Base-by-base conservation (phyloP, 2,888 invertebrate species). In the Hybos culiciformis region DNA sequence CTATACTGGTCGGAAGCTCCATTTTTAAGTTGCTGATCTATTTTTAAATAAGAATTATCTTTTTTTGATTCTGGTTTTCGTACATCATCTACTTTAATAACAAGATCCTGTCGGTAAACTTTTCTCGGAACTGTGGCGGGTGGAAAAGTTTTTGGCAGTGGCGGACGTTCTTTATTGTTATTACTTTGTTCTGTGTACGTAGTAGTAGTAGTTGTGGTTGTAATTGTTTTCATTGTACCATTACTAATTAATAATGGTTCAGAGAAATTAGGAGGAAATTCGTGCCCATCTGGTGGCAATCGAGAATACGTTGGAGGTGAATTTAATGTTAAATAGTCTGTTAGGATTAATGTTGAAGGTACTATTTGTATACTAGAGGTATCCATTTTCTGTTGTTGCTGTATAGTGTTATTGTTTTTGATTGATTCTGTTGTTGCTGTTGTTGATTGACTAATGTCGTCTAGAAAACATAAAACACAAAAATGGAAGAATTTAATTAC, bases 211-310 rank as follows among this genome's bases (percentile, higher is more conserved):
- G 53, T 54, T 20, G 50, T 54, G 20, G 50, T 53, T 21, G 55
- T 55, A 41, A 54, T 53, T 41, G 53, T 50, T 37, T 55, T 54
- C 45, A 53, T 56, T 44, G 56, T 46, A 26, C 54, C 46, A 47
- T 56, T 56, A 19, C 50, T 50, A 24, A 63, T 61, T 46, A 65
- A 54, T 45, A 65, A 54, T 45, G 66, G 64, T 53, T 66, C 66
- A 23, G 62, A 61, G 48, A 66, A 66, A 46, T 66, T 67, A 39
- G 63, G 66, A 14, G 66, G 67, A 53, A 67, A 66, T 52, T 66
- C 66, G 55, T 66, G 67, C 42, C 66, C 67, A 56, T 66, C 66
- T 46, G 66, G 66, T 41, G 66, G 66, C 45, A 66, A 54, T 48
- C 66, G 65, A 43, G 67, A 67, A 50, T 64, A 67, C 40, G 66